phyloP scores from a whole-genome alignment of 2,113 vertebrate genomes.

The Ranitomeya variabilis region DNA sequence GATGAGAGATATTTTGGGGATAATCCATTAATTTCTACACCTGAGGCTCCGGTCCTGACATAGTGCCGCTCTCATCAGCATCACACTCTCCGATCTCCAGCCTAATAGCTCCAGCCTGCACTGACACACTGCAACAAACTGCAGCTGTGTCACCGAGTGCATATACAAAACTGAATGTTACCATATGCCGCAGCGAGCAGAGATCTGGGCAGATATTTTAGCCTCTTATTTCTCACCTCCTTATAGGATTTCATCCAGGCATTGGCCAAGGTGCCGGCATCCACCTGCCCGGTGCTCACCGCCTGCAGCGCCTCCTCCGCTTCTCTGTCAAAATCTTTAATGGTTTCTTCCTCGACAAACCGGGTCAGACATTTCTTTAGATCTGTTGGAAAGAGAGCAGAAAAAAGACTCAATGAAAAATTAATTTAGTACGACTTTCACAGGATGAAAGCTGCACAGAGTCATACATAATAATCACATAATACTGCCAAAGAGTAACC shows the following conservation, averaged over 20 bases:
- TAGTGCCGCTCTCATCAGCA: too few relatives aligned
- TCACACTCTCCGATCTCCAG: too few relatives aligned
- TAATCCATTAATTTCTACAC: too few relatives aligned
- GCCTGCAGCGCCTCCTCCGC: constrained; percentile 85
- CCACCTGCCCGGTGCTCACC: constrained; percentile 78
- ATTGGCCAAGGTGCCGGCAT: constrained; percentile 81
- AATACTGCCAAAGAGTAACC: too few relatives aligned
- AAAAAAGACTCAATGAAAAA: not conserved
- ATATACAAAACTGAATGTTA: too few relatives aligned
- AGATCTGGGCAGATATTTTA: not conserved
- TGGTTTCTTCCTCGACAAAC: constrained; percentile 85
- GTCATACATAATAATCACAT: too few relatives aligned
- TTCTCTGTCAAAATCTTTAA: constrained; percentile 82
- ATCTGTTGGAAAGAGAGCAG: constrained; percentile 70
- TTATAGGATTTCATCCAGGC: constrained; percentile 87
- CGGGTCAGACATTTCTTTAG: constrained; percentile 80
- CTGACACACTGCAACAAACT: too few relatives aligned
- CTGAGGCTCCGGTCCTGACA: too few relatives aligned
- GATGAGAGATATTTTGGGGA: too few relatives aligned
- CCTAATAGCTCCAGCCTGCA: too few relatives aligned
- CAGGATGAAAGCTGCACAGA: too few relatives aligned
- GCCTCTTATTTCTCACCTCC: constrained; percentile 75
- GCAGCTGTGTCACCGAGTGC: too few relatives aligned
- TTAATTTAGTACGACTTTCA: not conserved
- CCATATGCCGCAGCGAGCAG: not conserved